Base-by-base conservation (phyloP, 2,797 vertebrate genomes). In the Phrynocephalus forsythii region DNA sequence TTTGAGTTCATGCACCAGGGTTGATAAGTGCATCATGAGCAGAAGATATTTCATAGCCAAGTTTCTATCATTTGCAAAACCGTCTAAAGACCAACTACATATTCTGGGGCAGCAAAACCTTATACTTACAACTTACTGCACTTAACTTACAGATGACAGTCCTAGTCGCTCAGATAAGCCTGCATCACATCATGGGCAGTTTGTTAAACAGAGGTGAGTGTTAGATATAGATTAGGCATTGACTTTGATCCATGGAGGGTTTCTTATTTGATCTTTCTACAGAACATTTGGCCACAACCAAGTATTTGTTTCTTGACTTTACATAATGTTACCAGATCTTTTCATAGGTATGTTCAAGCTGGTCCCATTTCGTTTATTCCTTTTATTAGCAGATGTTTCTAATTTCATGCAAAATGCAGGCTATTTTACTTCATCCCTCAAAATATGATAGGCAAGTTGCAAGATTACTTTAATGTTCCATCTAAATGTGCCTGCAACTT, bases 121-220 rank as follows among this genome's bases (percentile, higher is more conserved):
- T 20, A 77, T 60, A 52, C 76, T 88, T 85, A 50, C n/a, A 83
- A 92, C n/a, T 87, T 89, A 86, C 9, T 89, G 75, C 50, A 79
- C 75, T 93, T 90, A 90, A 89, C 81, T 92, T 79, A 75, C 92
- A 95, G 92, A 90, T 92, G 91, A 89, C 90, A 82, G 92, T 73
- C 60, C 87, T 91, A 92, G 75, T 67, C 79, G 87, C 87, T 63
- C 87, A 88, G 89, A 91, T 91, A 91, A 92, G 90, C 82, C 96
- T 96, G 95, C 89, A 90, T 91, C 93, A 5, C 89, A 85, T 95
- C 95, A 94, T 9, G 85, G 89, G 86, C 86, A 90, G 84, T 92
- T 87, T 92, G 92, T 93, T 94, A 96, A 95, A 92, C 63, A 56
- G 92, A 93, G 94, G 92, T 94, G 95, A 95, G 92, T 95, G 95